These are phyloP conservation scores for Ctenopoma multispine DNA, from an alignment of 2,797 vertebrate species.

Conservation along the genomic window DNA sequence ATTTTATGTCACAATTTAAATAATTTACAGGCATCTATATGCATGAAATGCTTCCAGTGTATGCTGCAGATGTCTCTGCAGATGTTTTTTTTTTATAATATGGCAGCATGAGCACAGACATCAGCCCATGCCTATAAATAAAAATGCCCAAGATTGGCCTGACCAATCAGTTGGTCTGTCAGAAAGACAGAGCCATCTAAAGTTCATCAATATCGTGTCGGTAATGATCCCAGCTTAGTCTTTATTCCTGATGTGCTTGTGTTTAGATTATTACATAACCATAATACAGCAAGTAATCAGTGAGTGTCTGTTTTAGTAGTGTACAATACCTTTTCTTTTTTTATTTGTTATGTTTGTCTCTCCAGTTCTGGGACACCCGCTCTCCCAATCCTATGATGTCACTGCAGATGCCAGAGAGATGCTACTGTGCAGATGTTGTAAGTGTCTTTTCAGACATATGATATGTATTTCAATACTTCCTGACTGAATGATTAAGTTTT, in stretches of 20 bases:
- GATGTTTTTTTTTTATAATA: too few species aligned
- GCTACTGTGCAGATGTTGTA: slow-evolving; percentile 98
- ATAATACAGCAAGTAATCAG: neutral
- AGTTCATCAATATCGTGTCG: neutral
- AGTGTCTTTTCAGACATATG: slow-evolving; percentile 55
- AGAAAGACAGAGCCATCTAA: neutral
- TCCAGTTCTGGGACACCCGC: slow-evolving; percentile 98
- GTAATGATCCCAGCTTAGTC: accelerated
- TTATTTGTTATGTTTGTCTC: slow-evolving; percentile 26
- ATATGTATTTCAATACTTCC: neutral
- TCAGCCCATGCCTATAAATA: too few species aligned
- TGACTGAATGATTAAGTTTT: neutral
- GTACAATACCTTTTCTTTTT: slow-evolving; percentile 8
- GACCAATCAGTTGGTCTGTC: too few species aligned
- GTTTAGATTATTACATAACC: neutral
- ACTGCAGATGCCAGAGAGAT: slow-evolving; percentile 94
- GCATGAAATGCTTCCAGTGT: too few species aligned
- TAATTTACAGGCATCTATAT: too few species aligned
- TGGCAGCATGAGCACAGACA: too few species aligned
- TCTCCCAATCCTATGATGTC: slow-evolving; percentile 98
- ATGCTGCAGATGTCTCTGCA: too few species aligned
- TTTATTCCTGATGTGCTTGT: neutral
- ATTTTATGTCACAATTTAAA: too few species aligned
- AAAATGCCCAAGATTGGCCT: too few species aligned
- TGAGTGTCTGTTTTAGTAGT: neutral